Evolutionary conservation across 2,113 vertebrate species (phyloP), one percentile per base, ranked within the genome.

Genomic region (Pomatostomus ruficeps): DNA sequence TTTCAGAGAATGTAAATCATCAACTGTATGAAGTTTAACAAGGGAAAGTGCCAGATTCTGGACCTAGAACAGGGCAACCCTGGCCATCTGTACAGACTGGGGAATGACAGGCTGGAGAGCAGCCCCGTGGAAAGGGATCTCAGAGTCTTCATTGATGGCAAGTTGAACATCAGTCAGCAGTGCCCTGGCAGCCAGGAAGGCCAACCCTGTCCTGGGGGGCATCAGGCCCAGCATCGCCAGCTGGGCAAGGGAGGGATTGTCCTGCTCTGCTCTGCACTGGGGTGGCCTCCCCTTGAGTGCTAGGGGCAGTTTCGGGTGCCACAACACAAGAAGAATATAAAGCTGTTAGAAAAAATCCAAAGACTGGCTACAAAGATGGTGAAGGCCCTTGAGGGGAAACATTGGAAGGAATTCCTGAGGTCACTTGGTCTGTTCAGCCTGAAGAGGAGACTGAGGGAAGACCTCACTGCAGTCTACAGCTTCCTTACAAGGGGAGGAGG

Each of bases 231-330:
- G 54, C 62, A 38, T 16, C 1, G 0, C 35, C 63, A 61, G 38
- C 13, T 0, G 0, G 70, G 11, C 20, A n/a, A 54, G 25, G 46
- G 29, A 61, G 8, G 16, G 28, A 59, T 31, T 61, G 20, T 58
- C 38, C 52, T 1, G 3, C 38, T 61, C 38, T 52, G 38, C 38
- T 31, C 61, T 46, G 52, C 0, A 0, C 19, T 73, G 43, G 2
- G 3, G 2, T 0, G 0, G 24, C 29, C 29, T 74, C 52, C 10
- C 13, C n/a, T 67, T 1, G 0, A 36, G 33, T 43, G 7, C 33
- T 51, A 14, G 22, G 35, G 14, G 5, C 10, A 52, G 9, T 15
- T 59, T 7, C 59, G 68, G 2, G 5, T 14, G 31, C 24, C 9
- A 31, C 2, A 22, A 26, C 19, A 31, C 5, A 35, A 22, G 5